phyloP scores from a whole-genome alignment of 2,797 vertebrate species.

The Silurus aristotelis region DNA sequence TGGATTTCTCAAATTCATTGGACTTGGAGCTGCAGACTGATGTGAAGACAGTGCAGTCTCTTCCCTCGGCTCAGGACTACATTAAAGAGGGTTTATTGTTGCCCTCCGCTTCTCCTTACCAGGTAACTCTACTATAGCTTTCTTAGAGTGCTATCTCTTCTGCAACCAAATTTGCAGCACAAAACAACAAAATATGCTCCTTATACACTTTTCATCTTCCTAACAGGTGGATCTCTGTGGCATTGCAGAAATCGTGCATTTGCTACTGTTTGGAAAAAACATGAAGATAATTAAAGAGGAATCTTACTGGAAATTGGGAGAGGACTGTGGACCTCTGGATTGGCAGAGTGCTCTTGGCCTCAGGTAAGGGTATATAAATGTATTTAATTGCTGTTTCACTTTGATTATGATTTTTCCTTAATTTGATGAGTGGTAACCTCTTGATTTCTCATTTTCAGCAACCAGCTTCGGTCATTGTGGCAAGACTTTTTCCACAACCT shows the following conservation, averaged over 20 bases:
- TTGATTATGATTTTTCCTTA: background rate
- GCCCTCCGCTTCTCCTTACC: constrained; percentile 57
- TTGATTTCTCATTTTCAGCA: constrained; percentile 41
- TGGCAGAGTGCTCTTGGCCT: constrained; percentile 24
- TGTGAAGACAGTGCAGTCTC: constrained; percentile 42
- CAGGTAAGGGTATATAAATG: constrained; percentile 32
- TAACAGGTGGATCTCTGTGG: constrained; percentile 59
- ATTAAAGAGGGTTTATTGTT: constrained; percentile 62
- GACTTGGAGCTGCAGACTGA: constrained; percentile 66
- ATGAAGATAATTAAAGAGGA: constrained; percentile 43
- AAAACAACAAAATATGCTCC: background rate
- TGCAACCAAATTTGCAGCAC: background rate
- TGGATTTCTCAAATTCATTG: constrained; percentile 65
- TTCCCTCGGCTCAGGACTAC: constrained; percentile 59
- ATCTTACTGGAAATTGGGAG: constrained; percentile 50
- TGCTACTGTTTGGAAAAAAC: constrained; percentile 46
- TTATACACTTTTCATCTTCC: background rate
- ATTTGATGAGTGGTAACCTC: background rate
- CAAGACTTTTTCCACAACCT: constrained; percentile 57
- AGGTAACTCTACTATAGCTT: constrained; percentile 52
- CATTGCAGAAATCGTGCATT: constrained; percentile 58
- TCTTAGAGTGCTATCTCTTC: background rate
- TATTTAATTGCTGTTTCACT: background rate
- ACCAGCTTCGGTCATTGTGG: constrained; percentile 45
- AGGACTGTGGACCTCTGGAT: constrained; percentile 12